Evolutionary conservation across 2,113 vertebrate genomes (phyloP).

Genomic region (Microtus montanus): DNA sequence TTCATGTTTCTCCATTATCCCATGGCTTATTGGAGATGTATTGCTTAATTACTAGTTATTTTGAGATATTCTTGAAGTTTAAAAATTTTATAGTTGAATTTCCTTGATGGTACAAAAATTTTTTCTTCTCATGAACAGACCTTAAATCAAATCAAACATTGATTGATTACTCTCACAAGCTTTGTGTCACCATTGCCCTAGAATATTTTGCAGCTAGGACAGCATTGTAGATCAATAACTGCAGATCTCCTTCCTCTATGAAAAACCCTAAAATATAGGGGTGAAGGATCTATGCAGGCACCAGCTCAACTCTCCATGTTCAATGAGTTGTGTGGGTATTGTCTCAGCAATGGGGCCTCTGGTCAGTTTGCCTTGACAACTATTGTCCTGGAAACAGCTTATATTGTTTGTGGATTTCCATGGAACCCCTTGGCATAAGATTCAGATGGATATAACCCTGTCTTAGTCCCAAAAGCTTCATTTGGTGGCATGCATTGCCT

Average conservation of each 20-base stretch:
- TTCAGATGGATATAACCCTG: neutral
- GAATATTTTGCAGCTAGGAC: neutral
- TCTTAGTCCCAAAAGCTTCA: neutral
- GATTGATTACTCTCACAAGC: neutral
- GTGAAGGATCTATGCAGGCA: neutral
- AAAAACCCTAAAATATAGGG: neutral
- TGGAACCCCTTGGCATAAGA: neutral
- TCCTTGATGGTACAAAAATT: neutral
- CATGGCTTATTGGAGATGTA: neutral
- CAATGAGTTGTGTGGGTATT: neutral
- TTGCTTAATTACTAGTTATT: conserved; percentile 2
- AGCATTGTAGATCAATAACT: neutral
- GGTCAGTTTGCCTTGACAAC: neutral
- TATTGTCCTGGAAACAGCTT: neutral
- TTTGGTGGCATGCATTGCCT: neutral
- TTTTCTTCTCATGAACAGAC: neutral
- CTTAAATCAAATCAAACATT: neutral
- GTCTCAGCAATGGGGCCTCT: neutral
- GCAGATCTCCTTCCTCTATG: neutral
- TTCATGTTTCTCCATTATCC: neutral
- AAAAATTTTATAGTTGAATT: neutral
- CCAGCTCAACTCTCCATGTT: neutral
- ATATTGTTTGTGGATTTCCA: neutral
- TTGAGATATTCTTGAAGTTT: neutral
- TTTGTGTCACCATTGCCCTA: neutral